These are phyloP conservation scores for Lytechinus pictus DNA, from an alignment of 35 echinoderm and acorn worm species.

Conservation along the genomic window DNA sequence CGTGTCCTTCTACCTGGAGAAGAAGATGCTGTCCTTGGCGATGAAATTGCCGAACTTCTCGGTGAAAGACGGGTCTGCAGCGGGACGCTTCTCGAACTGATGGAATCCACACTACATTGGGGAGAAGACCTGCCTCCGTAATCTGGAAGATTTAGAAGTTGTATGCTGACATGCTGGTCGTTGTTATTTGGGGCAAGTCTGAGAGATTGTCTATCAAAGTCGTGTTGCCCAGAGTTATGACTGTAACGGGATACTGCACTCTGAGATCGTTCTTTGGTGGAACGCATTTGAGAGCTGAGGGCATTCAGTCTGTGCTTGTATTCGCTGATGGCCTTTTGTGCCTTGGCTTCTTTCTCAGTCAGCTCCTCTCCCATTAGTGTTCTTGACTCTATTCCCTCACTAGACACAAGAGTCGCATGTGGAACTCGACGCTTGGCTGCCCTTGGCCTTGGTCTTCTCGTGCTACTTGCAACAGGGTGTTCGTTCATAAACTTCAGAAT, in stretches of 20 bases:
- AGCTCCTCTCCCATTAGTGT: not conserved
- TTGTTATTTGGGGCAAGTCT: slow-evolving; percentile 26
- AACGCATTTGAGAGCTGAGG: slow-evolving; percentile 34
- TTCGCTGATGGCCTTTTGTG: not conserved
- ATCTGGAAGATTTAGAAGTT: slow-evolving; percentile 34
- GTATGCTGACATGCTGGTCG: slow-evolving; percentile 16
- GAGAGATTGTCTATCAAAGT: not conserved
- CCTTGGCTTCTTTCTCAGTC: not conserved
- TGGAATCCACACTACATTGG: not conserved
- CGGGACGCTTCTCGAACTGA: not conserved
- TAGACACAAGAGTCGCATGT: not conserved
- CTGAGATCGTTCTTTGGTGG: not conserved
- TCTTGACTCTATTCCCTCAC: not conserved
- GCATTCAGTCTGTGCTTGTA: slow-evolving; percentile 47
- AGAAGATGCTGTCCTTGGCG: not conserved
- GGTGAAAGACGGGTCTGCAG: slow-evolving; percentile 24
- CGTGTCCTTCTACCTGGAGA: not conserved
- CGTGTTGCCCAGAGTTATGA: not conserved
- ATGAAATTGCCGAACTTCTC: not conserved
- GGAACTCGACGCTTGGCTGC: slow-evolving; percentile 17
- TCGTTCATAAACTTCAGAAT: slow-evolving; percentile 48
- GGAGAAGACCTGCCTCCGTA: not conserved
- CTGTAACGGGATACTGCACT: not conserved
- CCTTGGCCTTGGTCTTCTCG: not conserved
- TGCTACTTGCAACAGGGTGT: not conserved